Evolutionary conservation across 2,797 vertebrate genomes (phyloP).

Genomic region (Menidia menidia): DNA sequence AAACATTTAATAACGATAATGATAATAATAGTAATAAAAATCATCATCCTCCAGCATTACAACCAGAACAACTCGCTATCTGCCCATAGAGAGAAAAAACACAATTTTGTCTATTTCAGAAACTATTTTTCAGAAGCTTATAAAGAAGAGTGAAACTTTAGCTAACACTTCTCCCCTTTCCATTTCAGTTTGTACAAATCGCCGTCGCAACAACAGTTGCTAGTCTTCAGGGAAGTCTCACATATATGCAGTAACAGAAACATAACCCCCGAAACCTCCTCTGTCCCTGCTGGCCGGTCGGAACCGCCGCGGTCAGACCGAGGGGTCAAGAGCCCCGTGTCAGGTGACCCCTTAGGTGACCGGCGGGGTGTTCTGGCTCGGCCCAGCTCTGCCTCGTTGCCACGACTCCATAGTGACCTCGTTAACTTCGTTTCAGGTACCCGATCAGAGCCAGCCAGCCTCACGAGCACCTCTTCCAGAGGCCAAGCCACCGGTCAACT

Average conservation of each 20-base stretch:
- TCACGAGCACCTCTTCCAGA: slow-evolving; percentile 64
- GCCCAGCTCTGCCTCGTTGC: slow-evolving; percentile 57
- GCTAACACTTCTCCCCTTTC: slow-evolving; percentile 13
- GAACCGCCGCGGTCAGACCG: slow-evolving; percentile 18
- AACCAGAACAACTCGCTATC: slow-evolving; percentile 65
- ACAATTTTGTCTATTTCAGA: slow-evolving; percentile 17
- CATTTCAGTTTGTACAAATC: slow-evolving; percentile 29
- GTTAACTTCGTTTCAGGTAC: slow-evolving; percentile 81
- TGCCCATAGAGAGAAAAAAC: slow-evolving; percentile 15
- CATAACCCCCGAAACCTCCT: slow-evolving; percentile 57
- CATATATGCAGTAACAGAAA: slow-evolving; percentile 76
- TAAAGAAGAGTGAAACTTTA: slow-evolving; percentile 15
- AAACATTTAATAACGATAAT: slow-evolving; percentile 51
- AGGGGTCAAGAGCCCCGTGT: slow-evolving; percentile 10
- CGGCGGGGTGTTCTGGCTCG: slow-evolving; percentile 33
- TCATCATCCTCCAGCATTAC: slow-evolving; percentile 45
- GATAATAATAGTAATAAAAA: slow-evolving; percentile 20
- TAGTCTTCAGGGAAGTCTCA: slow-evolving; percentile 73
- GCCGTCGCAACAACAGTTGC: slow-evolving; percentile 60
- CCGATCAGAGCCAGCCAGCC: slow-evolving; percentile 79
- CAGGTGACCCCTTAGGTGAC: slow-evolving; percentile 25
- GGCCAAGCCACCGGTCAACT: slow-evolving; percentile 71
- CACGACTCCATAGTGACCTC: slow-evolving; percentile 78
- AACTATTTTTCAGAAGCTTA: slow-evolving; percentile 24
- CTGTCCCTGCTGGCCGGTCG: slow-evolving; percentile 39